phyloP scores from a whole-genome alignment of 2,113 vertebrate species.

The Marmota flaviventris region DNA sequence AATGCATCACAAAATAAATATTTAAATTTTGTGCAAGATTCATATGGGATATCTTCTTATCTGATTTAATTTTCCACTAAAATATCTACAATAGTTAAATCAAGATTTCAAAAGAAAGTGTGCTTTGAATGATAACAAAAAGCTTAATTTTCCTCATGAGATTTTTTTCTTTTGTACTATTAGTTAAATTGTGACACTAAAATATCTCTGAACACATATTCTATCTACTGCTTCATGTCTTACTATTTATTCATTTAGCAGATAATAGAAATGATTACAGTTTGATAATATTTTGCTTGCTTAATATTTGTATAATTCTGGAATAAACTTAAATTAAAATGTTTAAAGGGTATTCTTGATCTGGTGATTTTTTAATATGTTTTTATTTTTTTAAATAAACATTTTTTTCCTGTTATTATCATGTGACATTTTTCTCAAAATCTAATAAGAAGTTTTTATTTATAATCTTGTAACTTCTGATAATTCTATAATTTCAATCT shows the following conservation, averaged over 20 bases:
- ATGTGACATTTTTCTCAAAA: background rate
- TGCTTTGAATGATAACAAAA: background rate
- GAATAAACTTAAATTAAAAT: background rate
- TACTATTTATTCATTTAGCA: background rate
- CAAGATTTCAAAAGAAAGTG: background rate
- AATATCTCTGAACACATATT: background rate
- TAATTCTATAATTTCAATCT: background rate
- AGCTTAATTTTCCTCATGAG: background rate
- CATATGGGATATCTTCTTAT: background rate
- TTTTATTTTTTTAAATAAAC: background rate
- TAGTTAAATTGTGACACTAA: background rate
- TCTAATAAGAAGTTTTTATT: background rate
- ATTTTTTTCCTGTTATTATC: background rate
- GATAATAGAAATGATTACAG: background rate
- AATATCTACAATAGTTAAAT: background rate
- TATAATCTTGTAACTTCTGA: background rate
- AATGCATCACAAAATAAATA: background rate
- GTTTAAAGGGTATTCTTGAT: background rate
- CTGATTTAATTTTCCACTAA: background rate
- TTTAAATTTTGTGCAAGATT: background rate
- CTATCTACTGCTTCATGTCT: background rate
- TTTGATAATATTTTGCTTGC: background rate
- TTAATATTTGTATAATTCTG: background rate
- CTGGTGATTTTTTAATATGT: background rate
- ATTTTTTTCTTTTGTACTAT: background rate